These are phyloP conservation scores for Acleris literana DNA, from an alignment of 2,888 invertebrate species.

Conservation along the genomic window DNA sequence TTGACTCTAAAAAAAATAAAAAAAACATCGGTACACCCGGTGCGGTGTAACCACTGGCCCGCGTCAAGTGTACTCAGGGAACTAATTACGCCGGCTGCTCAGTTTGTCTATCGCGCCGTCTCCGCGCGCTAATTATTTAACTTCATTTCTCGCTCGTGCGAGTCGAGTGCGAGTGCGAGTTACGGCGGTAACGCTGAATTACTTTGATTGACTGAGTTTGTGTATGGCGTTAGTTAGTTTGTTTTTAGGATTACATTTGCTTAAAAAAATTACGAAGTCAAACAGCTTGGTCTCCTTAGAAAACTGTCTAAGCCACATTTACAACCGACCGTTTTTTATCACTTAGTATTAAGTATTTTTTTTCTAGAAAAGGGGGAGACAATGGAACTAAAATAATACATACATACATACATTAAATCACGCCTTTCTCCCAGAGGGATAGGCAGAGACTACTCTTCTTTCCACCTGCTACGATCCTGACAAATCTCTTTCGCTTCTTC, in stretches of 20 bases:
- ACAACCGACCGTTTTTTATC: too few species aligned
- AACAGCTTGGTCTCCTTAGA: too few species aligned
- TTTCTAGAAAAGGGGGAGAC: too few species aligned
- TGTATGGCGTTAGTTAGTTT: slow-evolving; percentile 37
- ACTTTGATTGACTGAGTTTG: slow-evolving; percentile 54
- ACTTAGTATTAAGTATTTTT: too few species aligned
- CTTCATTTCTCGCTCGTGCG: slow-evolving; percentile 53
- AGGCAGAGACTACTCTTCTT: too few species aligned
- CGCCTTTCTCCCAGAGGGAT: too few species aligned
- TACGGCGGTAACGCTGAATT: slow-evolving; percentile 48
- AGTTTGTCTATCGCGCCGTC: slow-evolving; percentile 70
- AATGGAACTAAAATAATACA: too few species aligned
- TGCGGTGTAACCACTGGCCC: slow-evolving; percentile 47
- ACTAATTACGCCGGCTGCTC: slow-evolving; percentile 71
- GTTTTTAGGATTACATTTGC: slow-evolving; percentile 31
- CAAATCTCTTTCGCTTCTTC: too few species aligned
- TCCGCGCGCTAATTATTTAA: slow-evolving; percentile 57
- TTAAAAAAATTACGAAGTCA: too few species aligned
- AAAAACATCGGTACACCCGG: background rate
- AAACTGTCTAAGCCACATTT: too few species aligned
- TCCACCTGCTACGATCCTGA: too few species aligned
- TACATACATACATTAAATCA: too few species aligned
- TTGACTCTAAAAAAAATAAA: background rate
- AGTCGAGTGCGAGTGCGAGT: slow-evolving; percentile 37
- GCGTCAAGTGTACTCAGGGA: slow-evolving; percentile 66